Conservation (phyloP, 2,797 vertebrate species). For the Paratrypauchen microcephalus region DNA sequence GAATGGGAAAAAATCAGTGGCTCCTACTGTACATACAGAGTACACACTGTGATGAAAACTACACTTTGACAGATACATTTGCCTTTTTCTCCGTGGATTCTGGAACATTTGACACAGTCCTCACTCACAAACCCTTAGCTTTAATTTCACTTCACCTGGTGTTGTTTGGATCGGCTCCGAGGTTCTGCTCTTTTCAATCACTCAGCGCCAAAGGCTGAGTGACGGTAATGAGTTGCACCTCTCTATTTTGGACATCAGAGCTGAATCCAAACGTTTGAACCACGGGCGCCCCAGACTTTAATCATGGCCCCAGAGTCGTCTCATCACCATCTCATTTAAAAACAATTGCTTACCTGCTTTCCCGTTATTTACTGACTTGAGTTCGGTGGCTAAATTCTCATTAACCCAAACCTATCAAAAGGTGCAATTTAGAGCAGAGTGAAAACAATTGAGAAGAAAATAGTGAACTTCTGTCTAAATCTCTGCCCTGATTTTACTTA, state of each 20-base stretch:
- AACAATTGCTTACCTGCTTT: conserved; percentile 2
- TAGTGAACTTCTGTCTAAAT: background rate
- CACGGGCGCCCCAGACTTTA: background rate
- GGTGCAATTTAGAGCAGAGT: background rate
- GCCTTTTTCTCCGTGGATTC: background rate
- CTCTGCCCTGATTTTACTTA: background rate
- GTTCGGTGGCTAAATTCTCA: background rate
- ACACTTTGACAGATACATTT: background rate
- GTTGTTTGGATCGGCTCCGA: background rate
- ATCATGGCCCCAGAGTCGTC: background rate
- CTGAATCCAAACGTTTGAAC: background rate
- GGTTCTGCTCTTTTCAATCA: background rate
- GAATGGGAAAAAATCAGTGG: no score
- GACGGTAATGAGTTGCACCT: background rate
- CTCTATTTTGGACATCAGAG: background rate
- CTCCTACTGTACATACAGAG: no score
- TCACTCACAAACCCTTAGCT: background rate
- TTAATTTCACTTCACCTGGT: background rate
- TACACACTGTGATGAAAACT: no score
- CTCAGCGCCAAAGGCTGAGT: background rate
- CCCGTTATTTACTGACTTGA: background rate
- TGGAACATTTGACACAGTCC: background rate
- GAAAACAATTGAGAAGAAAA: background rate
- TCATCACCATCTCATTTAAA: conserved; percentile 1
- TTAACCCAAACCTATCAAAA: background rate